Percentiles rank a stretch among this genome's conserved stretches.
phyloP scores from a whole-genome alignment of 2,113 vertebrate species.

The Austrofundulus limnaeus region DNA sequence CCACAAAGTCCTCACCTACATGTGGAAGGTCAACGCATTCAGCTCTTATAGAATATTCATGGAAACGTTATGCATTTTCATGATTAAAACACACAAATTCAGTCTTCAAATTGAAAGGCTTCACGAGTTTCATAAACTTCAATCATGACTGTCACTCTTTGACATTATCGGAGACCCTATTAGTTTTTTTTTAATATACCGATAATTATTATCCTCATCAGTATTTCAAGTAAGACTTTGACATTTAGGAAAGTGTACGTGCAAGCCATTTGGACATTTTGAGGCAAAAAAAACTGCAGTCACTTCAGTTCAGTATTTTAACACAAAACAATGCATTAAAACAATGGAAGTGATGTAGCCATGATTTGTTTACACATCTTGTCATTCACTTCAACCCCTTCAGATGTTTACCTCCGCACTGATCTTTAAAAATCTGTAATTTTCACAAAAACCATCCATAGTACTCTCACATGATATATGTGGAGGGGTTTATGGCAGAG shows the following conservation, averaged over 20 bases:
- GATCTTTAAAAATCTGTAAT: too few relatives aligned
- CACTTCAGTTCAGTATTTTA: neutral
- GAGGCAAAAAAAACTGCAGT: neutral
- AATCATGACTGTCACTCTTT: neutral
- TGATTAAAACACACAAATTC: neutral
- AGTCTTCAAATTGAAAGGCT: neutral
- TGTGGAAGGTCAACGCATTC: conserved; percentile 27
- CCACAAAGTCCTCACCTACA: conserved; percentile 6
- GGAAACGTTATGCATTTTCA: neutral
- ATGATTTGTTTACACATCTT: too few relatives aligned
- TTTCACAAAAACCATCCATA: too few relatives aligned
- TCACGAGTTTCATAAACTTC: neutral
- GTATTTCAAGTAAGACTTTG: neutral
- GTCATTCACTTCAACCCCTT: too few relatives aligned
- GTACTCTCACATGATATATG: too few relatives aligned
- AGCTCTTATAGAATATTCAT: neutral
- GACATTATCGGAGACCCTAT: conserved; percentile 1
- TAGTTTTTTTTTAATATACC: neutral
- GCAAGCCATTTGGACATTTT: neutral
- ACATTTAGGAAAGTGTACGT: neutral
- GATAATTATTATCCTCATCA: neutral
- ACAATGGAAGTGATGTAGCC: too few relatives aligned
- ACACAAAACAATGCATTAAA: too few relatives aligned
- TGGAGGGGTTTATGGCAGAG: too few relatives aligned
- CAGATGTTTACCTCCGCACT: too few relatives aligned